Base-by-base conservation (phyloP, 2,888 invertebrate species). In the Sympetrum striolatum region DNA sequence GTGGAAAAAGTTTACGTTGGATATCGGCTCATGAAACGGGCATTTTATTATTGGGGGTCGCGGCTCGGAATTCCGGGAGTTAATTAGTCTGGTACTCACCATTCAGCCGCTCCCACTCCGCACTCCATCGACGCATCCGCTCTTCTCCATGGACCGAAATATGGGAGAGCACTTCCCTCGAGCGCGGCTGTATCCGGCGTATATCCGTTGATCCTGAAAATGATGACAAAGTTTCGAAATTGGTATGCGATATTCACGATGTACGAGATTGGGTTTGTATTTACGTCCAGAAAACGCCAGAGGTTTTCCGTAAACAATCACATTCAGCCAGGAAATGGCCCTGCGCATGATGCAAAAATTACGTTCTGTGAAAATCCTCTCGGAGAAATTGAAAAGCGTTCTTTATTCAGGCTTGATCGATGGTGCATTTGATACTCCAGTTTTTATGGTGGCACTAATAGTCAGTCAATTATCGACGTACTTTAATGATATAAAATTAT, bases 41-140 rank as follows among this genome's bases (percentile, higher is more conserved):
- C 31, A 14, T 35, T 82, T 58, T 58, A 37, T 31, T 12, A 22
- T n/a, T 0, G 2, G 60, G 31, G 18, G 44, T 12, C 14, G 2
- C 22, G 5, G 18, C 37, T 35, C 22, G 22, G 73, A 37, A 60
- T 22, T 35, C 60, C 18, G 37, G 37, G 60, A 35, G 60, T 48
- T 39, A 86, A 86, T 60, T 86, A 60, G 86, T 18, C 18, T 3
- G 35, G 53, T 58, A 82, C 82, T 86, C 86, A 86, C 86, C 86
- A 12, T 31, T 53, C 82, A 18, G 82, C 82, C 53, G 35, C 37
- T 37, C 60, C 37, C 58, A 64, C 35, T 22, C 60, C 5, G 12
- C 31, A 73, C 73, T 73, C 31, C 25, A 12, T 64, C 15, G 39
- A 44, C 44, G 10, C 44, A 44, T 44, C 44, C 44, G 44, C 44